A percentile compares a stretch with the other conserved stretches of the same genome.
Evolutionary conservation across 1,140 invertebrate species (phyloP).

Genomic region (Pachypeltis micranthus): DNA sequence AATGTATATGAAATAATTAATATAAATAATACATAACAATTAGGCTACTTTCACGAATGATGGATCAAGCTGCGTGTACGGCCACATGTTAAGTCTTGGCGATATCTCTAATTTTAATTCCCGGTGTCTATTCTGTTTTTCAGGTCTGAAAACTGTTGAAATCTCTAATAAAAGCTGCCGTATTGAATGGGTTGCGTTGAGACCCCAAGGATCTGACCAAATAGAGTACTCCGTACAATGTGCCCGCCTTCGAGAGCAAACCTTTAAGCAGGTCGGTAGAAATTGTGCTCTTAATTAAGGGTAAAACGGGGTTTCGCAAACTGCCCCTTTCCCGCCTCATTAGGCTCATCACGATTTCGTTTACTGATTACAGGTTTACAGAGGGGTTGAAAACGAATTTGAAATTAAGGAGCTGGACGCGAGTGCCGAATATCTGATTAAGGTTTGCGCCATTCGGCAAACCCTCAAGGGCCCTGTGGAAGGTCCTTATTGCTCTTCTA

Average conservation of each 20-base stretch:
- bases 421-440: slow-evolving; percentile 55
- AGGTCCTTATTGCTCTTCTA: slow-evolving; percentile 51
- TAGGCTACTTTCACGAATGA: too few relatives aligned
- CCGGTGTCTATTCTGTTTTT: slow-evolving; percentile 19
- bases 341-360: too few relatives aligned
- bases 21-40: too few relatives aligned
- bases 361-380: slow-evolving; percentile 47
- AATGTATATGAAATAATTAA: too few relatives aligned
- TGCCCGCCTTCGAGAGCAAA: slow-evolving; percentile 44
- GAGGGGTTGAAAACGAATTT: slow-evolving; percentile 51
- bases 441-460: slow-evolving; percentile 58
- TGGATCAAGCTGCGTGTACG: too few relatives aligned
- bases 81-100: too few relatives aligned
- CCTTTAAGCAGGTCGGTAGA: slow-evolving; percentile 42
- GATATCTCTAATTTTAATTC: too few relatives aligned
- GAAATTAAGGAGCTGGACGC: slow-evolving; percentile 51
- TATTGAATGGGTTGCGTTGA: slow-evolving; percentile 44
- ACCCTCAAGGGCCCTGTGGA: slow-evolving; percentile 39
- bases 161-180: slow-evolving; percentile 35
- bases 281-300: too few relatives aligned
- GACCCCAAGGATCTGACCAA: slow-evolving; percentile 43
- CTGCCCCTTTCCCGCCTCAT: too few relatives aligned
- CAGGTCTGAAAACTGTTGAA: slow-evolving; percentile 44
- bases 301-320: too few relatives aligned
- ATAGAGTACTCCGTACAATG: slow-evolving; percentile 54